These are phyloP conservation scores for Pantherophis vulpinus DNA, from an alignment of 2,797 vertebrate species.

Conservation along the genomic window DNA sequence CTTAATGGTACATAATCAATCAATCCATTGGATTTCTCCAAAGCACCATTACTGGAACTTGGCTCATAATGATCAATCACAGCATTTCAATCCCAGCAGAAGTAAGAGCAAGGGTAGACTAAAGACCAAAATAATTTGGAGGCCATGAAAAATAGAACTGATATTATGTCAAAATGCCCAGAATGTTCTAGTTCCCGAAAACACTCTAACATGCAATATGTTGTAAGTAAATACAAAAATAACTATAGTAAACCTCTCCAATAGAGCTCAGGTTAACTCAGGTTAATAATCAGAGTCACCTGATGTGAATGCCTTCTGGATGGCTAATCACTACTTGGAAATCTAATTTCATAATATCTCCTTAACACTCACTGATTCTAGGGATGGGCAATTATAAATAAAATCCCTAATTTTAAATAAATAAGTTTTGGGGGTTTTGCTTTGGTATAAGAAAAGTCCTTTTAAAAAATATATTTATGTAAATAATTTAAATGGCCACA, in stretches of 20 bases:
- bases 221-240: not conserved
- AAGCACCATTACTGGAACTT: not conserved
- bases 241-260: not conserved
- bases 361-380: slow-evolving; percentile 28
- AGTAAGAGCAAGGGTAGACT: not conserved
- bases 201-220: not conserved
- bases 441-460: slow-evolving; percentile 12
- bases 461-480: slow-evolving; percentile 26
- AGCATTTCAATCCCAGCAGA: not conserved
- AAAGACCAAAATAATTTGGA: not conserved
- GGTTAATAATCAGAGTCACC: not conserved
- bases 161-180: not conserved
- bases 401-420: slow-evolving; percentile 52
- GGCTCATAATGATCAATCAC: not conserved
- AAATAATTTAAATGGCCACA: not conserved
- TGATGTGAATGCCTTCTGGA: slow-evolving; percentile 8
- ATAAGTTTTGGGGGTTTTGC: not conserved
- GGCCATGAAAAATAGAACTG: not conserved
- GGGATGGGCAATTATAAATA: slow-evolving; percentile 3
- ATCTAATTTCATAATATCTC: slow-evolving; percentile 43
- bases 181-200: not conserved
- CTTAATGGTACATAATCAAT: not conserved
- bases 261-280: not conserved
- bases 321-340: slow-evolving; percentile 55
- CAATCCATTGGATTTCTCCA: not conserved